Base-by-base conservation (phyloP, 1,140 invertebrate species). In the Hesperophylax magnus region DNA sequence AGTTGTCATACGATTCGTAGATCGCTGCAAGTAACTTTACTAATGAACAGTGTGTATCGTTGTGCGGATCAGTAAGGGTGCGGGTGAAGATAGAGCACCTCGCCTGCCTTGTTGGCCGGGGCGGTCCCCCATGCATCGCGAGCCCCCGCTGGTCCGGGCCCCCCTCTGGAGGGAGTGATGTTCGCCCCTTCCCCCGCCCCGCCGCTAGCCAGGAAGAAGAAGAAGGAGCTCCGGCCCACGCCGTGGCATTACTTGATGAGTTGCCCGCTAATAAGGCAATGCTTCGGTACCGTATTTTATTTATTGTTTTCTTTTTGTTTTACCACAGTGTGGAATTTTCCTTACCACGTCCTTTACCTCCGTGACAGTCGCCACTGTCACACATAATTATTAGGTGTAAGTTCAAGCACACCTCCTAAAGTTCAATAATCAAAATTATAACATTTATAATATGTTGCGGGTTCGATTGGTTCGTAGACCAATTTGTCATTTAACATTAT, bases 181-280 rank as follows among this genome's bases (percentile, higher is more conserved):
- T 15, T 39, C 20, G 78, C 63, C 74, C 63, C 87, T 86, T 79
- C 87, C 88, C 81, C 87, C 88, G 85, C 85, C 86, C 53, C 88
- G 87, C 78, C 84, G 84, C 69, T 87, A 88, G 86, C 76, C 69
- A 27, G 56, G 15, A 47, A 87, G 86, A 89, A 88, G 87, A 90
- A 89, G 88, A 90, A 90, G 85, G 86, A 86, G 67, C 86, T 88
- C 72, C 86, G 87, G 79, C 87, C 89, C 83, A 89, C 89, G 82
- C 89, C 89, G 84, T 90, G 89, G 89, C 89, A 90, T 85, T 90
- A 89, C 88, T 90, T 90, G 88, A 90, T 90, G 89, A 89, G 88
- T 90, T 90, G 89, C 87, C 89, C 89, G 88, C 89, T 90, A 86
- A 88, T 90, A 89, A 90, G 89, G 85, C 90, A 90, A 90, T 90